These are phyloP conservation scores for Stictonetta naevosa DNA, from an alignment of 2,113 vertebrate species.

Conservation along the genomic window DNA sequence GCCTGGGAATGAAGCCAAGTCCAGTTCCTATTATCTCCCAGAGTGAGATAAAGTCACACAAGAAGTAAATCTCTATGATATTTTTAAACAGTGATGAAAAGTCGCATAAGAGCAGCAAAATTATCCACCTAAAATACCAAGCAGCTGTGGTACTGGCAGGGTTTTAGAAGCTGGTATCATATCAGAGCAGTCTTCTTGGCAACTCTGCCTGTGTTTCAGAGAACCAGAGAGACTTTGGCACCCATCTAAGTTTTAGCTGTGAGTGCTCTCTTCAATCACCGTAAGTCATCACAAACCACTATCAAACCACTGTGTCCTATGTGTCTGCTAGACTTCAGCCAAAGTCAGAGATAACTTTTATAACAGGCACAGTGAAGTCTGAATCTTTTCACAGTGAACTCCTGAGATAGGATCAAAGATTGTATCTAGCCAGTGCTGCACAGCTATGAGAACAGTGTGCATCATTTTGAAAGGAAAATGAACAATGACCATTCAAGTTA, in stretches of 20 bases:
- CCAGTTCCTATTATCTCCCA: neutral
- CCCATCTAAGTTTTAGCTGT: neutral
- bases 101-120: constrained; percentile 6
- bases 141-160: constrained; percentile 24
- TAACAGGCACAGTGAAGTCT: neutral
- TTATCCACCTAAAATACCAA: neutral
- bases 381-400: neutral
- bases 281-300: neutral
- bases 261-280: neutral
- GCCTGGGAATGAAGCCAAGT: neutral
- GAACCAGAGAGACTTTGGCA: neutral
- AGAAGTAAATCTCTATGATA: neutral
- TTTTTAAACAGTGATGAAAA: constrained; percentile 36
- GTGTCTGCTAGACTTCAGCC: neutral
- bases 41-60: constrained; percentile 6
- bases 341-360: neutral
- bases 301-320: neutral
- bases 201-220: neutral
- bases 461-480: neutral
- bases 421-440: neutral
- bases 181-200: neutral
- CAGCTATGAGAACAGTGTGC: neutral
- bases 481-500: neutral
- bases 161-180: neutral
- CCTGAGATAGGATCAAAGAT: neutral